These are phyloP conservation scores for Eospalax fontanierii DNA, from an alignment of 2,797 vertebrate species.

Conservation along the genomic window DNA sequence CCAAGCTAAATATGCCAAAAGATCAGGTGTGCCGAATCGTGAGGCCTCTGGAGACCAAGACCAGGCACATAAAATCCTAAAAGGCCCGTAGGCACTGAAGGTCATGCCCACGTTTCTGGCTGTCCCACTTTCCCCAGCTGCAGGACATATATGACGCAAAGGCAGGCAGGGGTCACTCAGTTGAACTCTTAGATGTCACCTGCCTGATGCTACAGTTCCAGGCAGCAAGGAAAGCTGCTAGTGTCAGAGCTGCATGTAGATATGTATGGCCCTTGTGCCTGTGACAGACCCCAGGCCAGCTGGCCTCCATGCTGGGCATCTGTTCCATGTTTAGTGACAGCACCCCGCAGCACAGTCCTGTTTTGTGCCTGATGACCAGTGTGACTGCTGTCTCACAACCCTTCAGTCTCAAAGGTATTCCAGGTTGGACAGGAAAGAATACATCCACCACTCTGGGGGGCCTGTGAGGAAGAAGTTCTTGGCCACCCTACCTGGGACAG, in stretches of 20 bases:
- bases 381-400: no score
- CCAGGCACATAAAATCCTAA: background rate
- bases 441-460: background rate
- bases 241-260: background rate
- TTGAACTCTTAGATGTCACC: background rate
- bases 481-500: background rate
- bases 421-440: background rate
- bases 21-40: background rate
- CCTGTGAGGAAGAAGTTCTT: background rate
- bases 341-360: background rate
- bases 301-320: background rate
- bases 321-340: background rate
- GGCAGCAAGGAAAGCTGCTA: background rate
- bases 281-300: background rate
- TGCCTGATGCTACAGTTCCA: background rate
- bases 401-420: background rate
- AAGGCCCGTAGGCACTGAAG: background rate
- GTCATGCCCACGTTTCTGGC: background rate
- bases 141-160: background rate
- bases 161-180: background rate
- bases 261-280: rapidly evolving
- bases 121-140: background rate
- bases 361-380: background rate
- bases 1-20: background rate
- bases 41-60: background rate